Evolutionary conservation across 2,113 vertebrate species (phyloP).

Genomic region (Danio rerio): DNA sequence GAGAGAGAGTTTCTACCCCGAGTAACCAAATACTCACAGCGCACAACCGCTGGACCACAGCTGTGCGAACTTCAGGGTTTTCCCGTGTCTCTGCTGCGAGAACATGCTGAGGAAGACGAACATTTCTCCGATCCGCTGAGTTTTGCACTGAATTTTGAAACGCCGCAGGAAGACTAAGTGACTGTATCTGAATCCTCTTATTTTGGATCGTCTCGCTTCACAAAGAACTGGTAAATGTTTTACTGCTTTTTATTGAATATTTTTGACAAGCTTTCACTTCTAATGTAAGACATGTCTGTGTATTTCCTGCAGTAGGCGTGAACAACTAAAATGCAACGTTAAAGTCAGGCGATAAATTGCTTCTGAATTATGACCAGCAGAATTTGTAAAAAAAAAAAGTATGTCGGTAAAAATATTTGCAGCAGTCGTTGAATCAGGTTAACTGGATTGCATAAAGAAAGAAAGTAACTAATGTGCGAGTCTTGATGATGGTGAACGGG

Average conservation of each 20-base stretch:
- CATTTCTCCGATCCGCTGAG: conserved; percentile 42
- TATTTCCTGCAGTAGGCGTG: neutral
- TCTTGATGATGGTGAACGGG: neutral
- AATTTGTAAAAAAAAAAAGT: neutral
- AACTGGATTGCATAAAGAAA: neutral
- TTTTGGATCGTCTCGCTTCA: conserved; percentile 40
- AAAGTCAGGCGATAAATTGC: neutral
- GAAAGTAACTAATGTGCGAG: neutral
- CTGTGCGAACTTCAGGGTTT: conserved; percentile 45
- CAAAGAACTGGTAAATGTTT: conserved; percentile 61
- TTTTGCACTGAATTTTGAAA: conserved; percentile 42
- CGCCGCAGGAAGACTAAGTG: conserved; percentile 31
- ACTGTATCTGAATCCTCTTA: neutral
- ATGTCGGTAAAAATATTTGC: no score
- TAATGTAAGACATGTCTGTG: neutral
- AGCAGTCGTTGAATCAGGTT: neutral
- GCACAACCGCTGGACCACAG: conserved; percentile 43
- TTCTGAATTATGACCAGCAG: neutral
- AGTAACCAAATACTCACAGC: conserved; percentile 46
- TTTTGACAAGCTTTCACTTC: conserved; percentile 9
- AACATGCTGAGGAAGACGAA: conserved; percentile 58
- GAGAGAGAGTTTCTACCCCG: conserved; percentile 64
- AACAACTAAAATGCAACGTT: neutral
- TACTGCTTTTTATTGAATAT: neutral
- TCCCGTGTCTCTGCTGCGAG: conserved; percentile 27